phyloP scores from a whole-genome alignment of 2,797 vertebrate species.

The Poecile montanus region DNA sequence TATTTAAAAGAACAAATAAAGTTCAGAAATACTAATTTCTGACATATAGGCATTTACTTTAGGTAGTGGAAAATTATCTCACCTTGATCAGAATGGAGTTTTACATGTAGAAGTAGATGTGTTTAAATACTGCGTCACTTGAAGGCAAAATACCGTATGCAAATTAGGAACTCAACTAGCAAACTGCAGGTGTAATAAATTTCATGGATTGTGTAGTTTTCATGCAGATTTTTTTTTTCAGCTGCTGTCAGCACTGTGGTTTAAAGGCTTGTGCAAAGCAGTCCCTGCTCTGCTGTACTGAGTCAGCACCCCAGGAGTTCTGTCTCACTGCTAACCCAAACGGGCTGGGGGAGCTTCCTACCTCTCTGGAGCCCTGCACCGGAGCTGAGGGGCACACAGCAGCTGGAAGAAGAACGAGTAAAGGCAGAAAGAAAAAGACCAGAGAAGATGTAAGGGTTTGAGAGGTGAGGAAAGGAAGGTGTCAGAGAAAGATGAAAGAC shows the following conservation, averaged over 20 bases:
- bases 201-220: constrained; percentile 6
- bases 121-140: constrained; percentile 5
- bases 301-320: neutral
- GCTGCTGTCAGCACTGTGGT: neutral
- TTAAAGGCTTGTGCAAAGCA: neutral
- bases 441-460: neutral
- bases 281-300: accelerated
- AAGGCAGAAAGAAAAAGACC: neutral
- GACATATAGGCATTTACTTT: neutral
- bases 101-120: neutral
- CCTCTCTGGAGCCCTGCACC: neutral
- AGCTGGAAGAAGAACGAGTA: neutral
- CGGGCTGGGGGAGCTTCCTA: neutral
- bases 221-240: neutral
- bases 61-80: neutral
- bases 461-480: neutral
- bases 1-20: neutral
- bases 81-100: neutral
- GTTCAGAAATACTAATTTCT: neutral
- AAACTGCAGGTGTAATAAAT: constrained; percentile 49
- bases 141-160: neutral
- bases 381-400: accelerated
- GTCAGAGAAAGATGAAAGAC: neutral
- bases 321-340: neutral
- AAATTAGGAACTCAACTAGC: neutral